Base-by-base conservation (phyloP, 1,140 invertebrate genomes). In the Drosophila grimshawi region DNA sequence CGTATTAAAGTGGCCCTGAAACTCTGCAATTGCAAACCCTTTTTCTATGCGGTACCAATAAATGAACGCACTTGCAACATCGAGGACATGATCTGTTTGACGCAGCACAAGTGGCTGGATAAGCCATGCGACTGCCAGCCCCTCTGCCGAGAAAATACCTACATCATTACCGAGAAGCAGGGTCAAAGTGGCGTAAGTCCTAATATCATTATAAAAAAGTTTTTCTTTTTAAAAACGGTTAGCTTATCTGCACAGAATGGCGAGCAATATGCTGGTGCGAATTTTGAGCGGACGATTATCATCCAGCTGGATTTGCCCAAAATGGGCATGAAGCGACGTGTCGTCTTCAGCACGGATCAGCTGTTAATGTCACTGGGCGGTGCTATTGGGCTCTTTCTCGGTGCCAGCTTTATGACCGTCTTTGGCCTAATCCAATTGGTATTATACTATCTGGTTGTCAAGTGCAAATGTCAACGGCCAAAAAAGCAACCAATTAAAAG, bases 331-430 rank as follows among this genome's bases (percentile, higher is more conserved):
- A 91, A 86, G 46, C 81, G 90, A 2, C 75, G 88, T 19, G 91
- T 92, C 7, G 88, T 92, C 3, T 92, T 92, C 33, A 92, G 91
- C 51, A 73, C 76, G 6, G 91, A 92, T 76, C 91, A 92, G 62
- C 52, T 92, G 57, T 77, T 92, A 29, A 80, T 92, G 76, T 92
- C 91, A 2, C 81, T 92, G 51, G 91, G 91, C 11, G 91, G 91
- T 7, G 91, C 91, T 5, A 89, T 91, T 60, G 81, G 89, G 29
- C 72, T 92, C 5, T 92, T 92, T 76, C 70, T 92, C 5, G 91
- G 91, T 39, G 91, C 91, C 51, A 92, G 91, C 62, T 92, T 92
- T 68, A 89, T 92, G 76, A 92, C 81, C 53, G 53, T 86, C 29
- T 82, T 85, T 52, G 86, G 82, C 1, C 30, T 92, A 19, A 35